Conservation (phyloP, 30 jellyfish, hydroid and myxozoan species). For the Rhopilema esculentum region DNA sequence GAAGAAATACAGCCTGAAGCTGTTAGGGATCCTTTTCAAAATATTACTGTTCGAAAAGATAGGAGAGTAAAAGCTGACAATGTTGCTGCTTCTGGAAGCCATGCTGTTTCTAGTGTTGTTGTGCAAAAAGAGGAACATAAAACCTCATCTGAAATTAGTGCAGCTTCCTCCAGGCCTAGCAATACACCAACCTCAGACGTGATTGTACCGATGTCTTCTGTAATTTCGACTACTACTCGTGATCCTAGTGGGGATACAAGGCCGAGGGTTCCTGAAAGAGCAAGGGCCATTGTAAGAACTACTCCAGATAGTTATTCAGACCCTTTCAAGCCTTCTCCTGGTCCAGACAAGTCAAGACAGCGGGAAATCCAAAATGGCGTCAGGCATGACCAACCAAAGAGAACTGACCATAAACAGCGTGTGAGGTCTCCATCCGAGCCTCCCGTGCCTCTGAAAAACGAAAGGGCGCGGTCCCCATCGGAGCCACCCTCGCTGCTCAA, state of each 20-base stretch:
- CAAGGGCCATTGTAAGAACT: conserved; percentile 39
- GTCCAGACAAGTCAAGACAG: conserved; percentile 1
- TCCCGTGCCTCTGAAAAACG: conserved; percentile 17
- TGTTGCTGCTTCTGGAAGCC: neutral
- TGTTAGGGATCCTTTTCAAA: conserved; percentile 12
- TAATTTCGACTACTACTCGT: neutral
- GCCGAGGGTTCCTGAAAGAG: conserved; percentile 37
- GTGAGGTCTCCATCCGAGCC: conserved; percentile 26
- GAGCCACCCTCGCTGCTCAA: conserved; percentile 30
- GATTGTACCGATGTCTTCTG: neutral
- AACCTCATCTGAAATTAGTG: neutral
- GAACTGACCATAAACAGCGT: conserved; percentile 26
- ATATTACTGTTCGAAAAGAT: conserved; percentile 47
- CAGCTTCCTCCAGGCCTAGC: neutral
- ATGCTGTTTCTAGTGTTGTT: neutral
- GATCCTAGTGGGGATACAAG: conserved; percentile 53
- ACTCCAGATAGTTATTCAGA: neutral
- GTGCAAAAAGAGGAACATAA: neutral
- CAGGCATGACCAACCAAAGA: conserved; percentile 8
- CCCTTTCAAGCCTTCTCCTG: neutral
- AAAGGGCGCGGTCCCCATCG: conserved; percentile 28
- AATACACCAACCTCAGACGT: too few species aligned
- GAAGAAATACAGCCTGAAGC: neutral
- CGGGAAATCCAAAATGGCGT: conserved; percentile 6
- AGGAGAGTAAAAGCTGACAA: neutral